A percentile compares a stretch with the other conserved stretches of the same genome.
Evolutionary conservation across 2,888 invertebrate species (phyloP).

Genomic region (Erebia aethiops): DNA sequence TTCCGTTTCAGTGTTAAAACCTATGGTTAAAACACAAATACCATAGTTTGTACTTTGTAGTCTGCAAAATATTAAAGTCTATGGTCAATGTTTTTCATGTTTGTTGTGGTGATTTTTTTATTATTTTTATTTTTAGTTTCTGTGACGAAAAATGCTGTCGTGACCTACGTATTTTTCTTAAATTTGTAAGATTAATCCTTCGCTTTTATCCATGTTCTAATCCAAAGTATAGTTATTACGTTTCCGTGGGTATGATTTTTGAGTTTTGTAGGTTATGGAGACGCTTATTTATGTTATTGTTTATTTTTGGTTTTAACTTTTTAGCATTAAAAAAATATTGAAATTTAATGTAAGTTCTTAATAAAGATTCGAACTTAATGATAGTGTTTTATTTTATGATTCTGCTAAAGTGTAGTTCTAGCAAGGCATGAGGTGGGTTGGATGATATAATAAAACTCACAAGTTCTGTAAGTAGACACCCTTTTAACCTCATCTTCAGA

Average conservation of each 20-base stretch:
- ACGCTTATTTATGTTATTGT: neutral
- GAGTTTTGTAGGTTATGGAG: slow-evolving; percentile 5
- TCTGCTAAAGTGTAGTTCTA: neutral
- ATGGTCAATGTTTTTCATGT: too few relatives aligned
- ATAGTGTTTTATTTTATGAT: neutral
- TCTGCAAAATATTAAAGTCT: too few relatives aligned
- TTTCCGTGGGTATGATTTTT: neutral
- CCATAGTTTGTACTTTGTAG: too few relatives aligned
- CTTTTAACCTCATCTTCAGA: too few relatives aligned
- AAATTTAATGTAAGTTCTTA: neutral
- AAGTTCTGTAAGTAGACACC: too few relatives aligned
- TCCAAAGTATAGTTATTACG: neutral
- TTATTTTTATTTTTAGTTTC: too few relatives aligned
- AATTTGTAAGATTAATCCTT: neutral
- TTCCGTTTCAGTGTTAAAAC: too few relatives aligned
- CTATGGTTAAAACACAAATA: too few relatives aligned
- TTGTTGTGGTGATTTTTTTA: too few relatives aligned
- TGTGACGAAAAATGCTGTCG: too few relatives aligned
- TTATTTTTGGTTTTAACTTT: neutral
- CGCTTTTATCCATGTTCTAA: neutral
- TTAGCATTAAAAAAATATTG: neutral
- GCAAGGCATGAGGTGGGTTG: neutral
- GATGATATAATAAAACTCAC: neutral
- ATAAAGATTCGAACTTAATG: neutral
- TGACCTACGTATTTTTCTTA: too few relatives aligned